Conservation (phyloP, 2,797 vertebrate species). For the Glossophaga mutica region DNA sequence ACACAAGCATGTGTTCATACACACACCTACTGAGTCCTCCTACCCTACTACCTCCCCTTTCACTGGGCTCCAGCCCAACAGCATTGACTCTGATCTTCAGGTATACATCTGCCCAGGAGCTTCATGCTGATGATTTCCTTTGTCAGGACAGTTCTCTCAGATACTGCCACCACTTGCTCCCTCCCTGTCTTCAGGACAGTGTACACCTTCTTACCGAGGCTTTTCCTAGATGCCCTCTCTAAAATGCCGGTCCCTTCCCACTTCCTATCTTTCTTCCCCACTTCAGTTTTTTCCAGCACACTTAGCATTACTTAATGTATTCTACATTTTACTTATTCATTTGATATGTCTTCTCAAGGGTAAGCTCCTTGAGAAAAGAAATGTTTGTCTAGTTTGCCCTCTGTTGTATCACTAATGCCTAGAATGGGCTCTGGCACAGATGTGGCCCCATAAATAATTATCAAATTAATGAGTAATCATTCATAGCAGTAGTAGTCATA, state of each 20-base stretch:
- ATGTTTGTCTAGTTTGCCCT: background rate
- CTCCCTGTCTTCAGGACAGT: background rate
- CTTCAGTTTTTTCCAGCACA: background rate
- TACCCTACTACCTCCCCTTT: background rate
- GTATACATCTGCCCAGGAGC: background rate
- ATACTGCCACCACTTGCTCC: accelerated
- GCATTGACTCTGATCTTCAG: background rate
- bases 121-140: background rate
- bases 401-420: background rate
- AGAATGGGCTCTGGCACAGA: background rate
- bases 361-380: background rate
- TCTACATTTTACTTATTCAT: background rate
- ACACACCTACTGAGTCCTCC: background rate
- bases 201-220: background rate
- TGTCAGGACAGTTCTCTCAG: background rate
- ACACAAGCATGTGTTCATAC: background rate
- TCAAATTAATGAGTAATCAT: background rate
- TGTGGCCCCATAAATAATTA: background rate
- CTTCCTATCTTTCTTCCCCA: background rate
- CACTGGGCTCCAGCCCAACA: background rate
- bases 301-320: background rate
- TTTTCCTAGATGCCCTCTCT: background rate
- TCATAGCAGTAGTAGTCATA: background rate
- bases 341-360: background rate
- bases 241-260: background rate